phyloP scores from a whole-genome alignment of 2,888 invertebrate species.

The Lasioglossum marginatum region DNA sequence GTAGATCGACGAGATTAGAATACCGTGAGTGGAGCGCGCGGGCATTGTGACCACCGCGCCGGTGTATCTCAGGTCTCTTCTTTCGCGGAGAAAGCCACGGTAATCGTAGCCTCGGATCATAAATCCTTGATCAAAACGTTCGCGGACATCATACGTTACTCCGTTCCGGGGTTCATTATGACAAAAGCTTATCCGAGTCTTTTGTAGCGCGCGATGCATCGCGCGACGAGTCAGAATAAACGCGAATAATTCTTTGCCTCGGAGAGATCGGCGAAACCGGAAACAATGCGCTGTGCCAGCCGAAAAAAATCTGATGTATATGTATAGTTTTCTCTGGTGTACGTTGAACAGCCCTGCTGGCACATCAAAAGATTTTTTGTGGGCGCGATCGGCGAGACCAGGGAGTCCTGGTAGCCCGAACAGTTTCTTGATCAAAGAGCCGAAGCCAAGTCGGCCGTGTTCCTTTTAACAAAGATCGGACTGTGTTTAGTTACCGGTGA shows the following conservation, averaged over 20 bases:
- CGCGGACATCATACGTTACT: neutral
- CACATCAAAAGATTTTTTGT: slow-evolving; percentile 14
- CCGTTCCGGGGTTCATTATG: slow-evolving; percentile 11
- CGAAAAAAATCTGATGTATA: neutral
- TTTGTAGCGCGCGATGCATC: slow-evolving; percentile 3
- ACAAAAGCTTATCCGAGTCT: slow-evolving; percentile 30
- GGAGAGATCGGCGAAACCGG: slow-evolving; percentile 9
- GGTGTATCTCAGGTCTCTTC: neutral
- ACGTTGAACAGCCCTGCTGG: neutral
- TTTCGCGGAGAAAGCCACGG: neutral
- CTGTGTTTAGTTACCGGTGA: slow-evolving; percentile 34
- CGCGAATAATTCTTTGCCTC: slow-evolving; percentile 23
- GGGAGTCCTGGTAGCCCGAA: slow-evolving; percentile 3
- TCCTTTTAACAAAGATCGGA: slow-evolving; percentile 32
- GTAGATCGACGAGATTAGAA: neutral
- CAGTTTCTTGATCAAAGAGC: slow-evolving; percentile 35
- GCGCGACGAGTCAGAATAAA: neutral
- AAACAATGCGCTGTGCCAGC: slow-evolving; percentile 1
- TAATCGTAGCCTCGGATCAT: neutral
- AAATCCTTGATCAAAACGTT: slow-evolving; percentile 3
- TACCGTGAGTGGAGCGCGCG: neutral
- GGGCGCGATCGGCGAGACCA: neutral
- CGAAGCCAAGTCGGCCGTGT: slow-evolving; percentile 13
- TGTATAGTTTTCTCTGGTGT: neutral
- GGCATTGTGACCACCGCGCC: neutral